Conservation (phyloP, 2,797 vertebrate species). For the Rhincodon typus region DNA sequence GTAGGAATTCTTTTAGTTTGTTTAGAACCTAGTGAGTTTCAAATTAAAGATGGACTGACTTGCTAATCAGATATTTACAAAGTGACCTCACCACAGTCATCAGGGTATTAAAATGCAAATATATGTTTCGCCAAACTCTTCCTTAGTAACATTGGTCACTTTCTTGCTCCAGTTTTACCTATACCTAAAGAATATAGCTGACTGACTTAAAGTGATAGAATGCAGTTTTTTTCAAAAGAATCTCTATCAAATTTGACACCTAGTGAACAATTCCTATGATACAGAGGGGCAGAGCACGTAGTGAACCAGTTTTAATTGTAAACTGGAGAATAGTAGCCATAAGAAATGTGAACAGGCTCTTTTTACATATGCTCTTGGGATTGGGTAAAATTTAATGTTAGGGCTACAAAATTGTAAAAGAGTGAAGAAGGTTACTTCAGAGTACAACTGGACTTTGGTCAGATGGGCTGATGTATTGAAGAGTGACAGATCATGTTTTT, state of each 20-base stretch:
- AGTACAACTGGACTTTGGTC: too few relatives aligned
- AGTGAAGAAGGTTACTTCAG: too few relatives aligned
- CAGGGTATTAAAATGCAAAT: not conserved
- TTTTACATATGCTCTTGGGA: not conserved
- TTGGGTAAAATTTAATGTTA: not conserved
- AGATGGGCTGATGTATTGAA: too few relatives aligned
- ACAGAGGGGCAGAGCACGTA: not conserved
- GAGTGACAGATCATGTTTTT: too few relatives aligned
- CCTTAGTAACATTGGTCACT: not conserved
- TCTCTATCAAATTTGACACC: not conserved
- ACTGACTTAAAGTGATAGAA: not conserved
- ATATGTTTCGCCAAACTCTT: too few relatives aligned
- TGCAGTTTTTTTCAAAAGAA: not conserved
- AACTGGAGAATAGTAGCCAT: not conserved
- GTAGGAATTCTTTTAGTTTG: not conserved
- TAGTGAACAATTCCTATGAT: not conserved
- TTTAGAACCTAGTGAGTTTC: not conserved
- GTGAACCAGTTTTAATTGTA: not conserved
- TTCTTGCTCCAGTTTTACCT: not conserved
- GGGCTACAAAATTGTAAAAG: not conserved
- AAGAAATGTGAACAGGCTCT: not conserved
- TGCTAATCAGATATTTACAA: not conserved
- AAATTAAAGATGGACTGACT: not conserved
- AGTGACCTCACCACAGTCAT: not conserved
- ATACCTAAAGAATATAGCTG: too few relatives aligned